These are phyloP conservation scores for Tenthredo amoena DNA, from an alignment of 2,888 invertebrate species.

Conservation along the genomic window DNA sequence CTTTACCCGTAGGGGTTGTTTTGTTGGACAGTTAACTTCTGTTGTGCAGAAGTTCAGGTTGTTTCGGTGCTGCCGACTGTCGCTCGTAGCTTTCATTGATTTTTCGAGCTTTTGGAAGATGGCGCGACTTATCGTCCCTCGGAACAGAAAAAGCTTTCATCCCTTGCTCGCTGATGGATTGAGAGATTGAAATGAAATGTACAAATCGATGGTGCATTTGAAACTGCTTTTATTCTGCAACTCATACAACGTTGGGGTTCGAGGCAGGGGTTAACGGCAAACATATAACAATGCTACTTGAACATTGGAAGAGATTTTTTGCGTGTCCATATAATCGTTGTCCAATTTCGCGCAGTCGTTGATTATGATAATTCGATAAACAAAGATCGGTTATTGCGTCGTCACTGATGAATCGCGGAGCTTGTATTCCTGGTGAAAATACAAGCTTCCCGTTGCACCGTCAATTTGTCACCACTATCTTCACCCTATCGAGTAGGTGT, in stretches of 20 bases:
- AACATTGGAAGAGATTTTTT: conserved; percentile 17
- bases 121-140: not conserved
- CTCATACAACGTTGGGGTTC: conserved; percentile 7
- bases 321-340: conserved; percentile 29
- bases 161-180: no score
- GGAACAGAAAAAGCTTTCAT: no score
- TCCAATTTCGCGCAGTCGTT: conserved; percentile 32
- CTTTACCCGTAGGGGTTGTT: not conserved
- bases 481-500: not conserved
- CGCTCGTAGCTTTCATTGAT: not conserved
- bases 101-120: not conserved
- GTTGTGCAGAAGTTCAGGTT: not conserved
- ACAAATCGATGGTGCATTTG: not conserved
- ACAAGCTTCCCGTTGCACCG: conserved; percentile 3
- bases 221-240: conserved; percentile 45
- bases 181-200: not conserved
- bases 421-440: conserved; percentile 50
- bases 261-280: not conserved
- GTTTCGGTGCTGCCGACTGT: not conserved
- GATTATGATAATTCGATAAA: not conserved
- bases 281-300: conserved; percentile 24
- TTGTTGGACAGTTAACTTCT: not conserved
- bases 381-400: not conserved
- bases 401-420: not conserved
- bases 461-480: not conserved